Evolutionary conservation across 2,888 invertebrate species (phyloP), one percentile per base, ranked within the genome.

Genomic region (Bombyx huttoni): DNA sequence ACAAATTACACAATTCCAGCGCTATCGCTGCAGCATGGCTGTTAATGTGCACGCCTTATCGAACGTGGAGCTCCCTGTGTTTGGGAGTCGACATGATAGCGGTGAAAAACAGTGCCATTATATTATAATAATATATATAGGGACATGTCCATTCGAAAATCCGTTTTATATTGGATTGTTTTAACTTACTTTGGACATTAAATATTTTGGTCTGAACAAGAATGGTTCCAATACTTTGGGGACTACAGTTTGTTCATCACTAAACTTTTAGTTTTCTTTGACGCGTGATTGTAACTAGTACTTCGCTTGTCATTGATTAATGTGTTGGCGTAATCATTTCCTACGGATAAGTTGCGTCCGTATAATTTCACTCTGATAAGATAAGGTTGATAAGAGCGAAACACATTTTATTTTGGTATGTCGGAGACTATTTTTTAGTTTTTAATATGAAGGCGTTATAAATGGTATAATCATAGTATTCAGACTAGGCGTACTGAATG

Each of bases 1-100:
- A 86, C 83, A 88, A 88, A 88, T 87, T 87, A 85, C 85, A 82
- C 81, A 77, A 86, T 79, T 81, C 76, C 71, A 75, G 68, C 78
- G 83, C 81, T 87, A 87, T 85, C 84, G 84, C 75, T 80, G 78
- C 83, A 81, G 73, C 69, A 74, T 68, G 73, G 72, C 71, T 74
- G 79, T 82, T 86, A 84, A 86, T 86, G 87, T 84, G 81, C 81
- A 76, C 74, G 80, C 81, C 84, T 86, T 88, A 86, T 86, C 88
- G 81, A 79, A 73, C 73, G 65, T 64, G 70, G 62, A 66, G 71
- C 65, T 64, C 63, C 62, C 54, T 57, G 63, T 60, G 63, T 65
- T 63, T 60, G 61, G 63, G 62, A 59, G 60, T 57, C 60, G 56
- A 58, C 62, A 61, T 59, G 56, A 46, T 51, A 40, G 60, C 61